These are phyloP conservation scores for Solen grandis DNA, from an alignment of 1,140 invertebrate species.

Conservation along the genomic window DNA sequence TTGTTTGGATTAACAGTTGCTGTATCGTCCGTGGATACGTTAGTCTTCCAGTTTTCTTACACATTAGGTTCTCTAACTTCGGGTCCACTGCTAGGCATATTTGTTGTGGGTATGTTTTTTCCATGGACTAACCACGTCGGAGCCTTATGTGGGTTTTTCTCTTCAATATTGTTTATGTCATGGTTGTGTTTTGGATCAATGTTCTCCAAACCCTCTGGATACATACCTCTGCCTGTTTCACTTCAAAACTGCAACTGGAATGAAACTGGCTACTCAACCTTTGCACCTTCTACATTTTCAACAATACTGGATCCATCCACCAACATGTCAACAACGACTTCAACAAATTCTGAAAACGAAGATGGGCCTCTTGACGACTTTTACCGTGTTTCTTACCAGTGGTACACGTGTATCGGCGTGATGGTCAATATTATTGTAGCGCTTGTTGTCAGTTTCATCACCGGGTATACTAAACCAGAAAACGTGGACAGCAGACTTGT, in stretches of 20 bases:
- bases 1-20: not conserved
- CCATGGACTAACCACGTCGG: constrained; percentile 84
- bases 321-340: too few relatives aligned
- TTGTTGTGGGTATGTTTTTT: constrained; percentile 78
- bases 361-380: constrained; percentile 69
- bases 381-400: constrained; percentile 91
- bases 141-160: constrained; percentile 86
- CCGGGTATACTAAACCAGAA: too few relatives aligned
- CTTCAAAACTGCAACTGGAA: constrained; percentile 70
- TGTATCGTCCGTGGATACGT: not conserved
- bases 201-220: constrained; percentile 84
- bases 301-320: too few relatives aligned
- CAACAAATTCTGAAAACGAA: too few relatives aligned
- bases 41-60: constrained; percentile 83
- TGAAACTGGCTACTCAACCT: constrained; percentile 15
- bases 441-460: constrained; percentile 84
- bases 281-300: not conserved
- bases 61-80: constrained; percentile 76
- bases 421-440: constrained; percentile 84
- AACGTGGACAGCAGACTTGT: too few relatives aligned
- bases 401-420: constrained; percentile 88
- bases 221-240: constrained; percentile 84
- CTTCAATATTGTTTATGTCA: constrained; percentile 86
- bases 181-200: constrained; percentile 91
- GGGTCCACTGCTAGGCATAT: constrained; percentile 76